Conservation (phyloP, 2,113 vertebrate species). For the Butorides virescens region DNA sequence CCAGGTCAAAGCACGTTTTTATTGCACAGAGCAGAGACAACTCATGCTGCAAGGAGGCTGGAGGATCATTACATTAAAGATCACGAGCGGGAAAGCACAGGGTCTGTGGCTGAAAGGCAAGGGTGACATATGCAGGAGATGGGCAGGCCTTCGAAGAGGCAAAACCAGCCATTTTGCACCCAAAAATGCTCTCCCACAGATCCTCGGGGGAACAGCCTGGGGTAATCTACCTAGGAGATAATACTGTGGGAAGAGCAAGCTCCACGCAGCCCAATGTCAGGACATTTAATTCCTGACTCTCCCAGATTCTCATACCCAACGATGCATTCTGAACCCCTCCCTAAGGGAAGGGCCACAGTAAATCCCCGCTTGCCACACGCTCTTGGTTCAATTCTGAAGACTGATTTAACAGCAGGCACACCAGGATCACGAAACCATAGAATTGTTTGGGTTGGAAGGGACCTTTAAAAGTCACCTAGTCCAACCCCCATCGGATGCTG, state of each 20-base stretch:
- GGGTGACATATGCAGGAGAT: background rate
- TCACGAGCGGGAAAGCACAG: background rate
- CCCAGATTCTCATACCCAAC: background rate
- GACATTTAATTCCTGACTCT: background rate
- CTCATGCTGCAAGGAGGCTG: background rate
- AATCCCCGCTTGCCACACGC: background rate
- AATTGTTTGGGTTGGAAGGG: background rate
- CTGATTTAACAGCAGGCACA: background rate
- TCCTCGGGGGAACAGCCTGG: background rate
- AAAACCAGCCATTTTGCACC: background rate
- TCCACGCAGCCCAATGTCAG: fast-evolving
- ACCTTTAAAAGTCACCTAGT: background rate
- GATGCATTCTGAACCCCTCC: background rate
- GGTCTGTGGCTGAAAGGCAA: background rate
- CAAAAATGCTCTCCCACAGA: fast-evolving
- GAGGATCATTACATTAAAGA: background rate
- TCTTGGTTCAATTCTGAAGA: background rate
- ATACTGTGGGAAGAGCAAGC: background rate
- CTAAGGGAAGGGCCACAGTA: background rate
- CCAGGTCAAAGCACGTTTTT: background rate
- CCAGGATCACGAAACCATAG: background rate
- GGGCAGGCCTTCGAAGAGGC: background rate
- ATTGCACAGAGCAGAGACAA: background rate
- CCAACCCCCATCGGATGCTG: background rate
- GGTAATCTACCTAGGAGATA: background rate